Evolutionary conservation across 2,888 invertebrate genomes (phyloP).

Genomic region (Drosophila falleni): DNA sequence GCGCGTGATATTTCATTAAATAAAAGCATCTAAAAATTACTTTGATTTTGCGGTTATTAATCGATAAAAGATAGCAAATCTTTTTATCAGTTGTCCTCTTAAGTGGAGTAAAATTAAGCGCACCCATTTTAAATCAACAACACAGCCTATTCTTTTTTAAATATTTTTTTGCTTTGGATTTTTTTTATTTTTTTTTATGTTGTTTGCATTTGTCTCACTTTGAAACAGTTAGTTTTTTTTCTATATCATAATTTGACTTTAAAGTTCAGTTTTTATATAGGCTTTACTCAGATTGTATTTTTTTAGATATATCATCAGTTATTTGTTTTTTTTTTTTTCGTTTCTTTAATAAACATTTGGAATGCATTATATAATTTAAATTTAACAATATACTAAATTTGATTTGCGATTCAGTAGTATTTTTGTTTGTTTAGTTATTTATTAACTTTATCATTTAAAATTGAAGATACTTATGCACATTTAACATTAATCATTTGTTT

Average conservation of each 20-base stretch:
- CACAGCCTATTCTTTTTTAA: not conserved
- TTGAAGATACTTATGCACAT: constrained; percentile 75
- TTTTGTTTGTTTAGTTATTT: constrained; percentile 35
- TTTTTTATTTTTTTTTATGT: constrained; percentile 36
- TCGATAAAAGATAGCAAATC: not conserved
- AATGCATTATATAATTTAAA: constrained; percentile 73
- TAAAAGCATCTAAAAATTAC: not conserved
- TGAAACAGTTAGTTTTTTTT: constrained; percentile 46
- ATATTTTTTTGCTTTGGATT: constrained; percentile 26
- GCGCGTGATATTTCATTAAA: not conserved
- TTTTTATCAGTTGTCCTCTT: not conserved
- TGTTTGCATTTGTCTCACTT: constrained; percentile 46
- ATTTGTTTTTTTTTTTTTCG: constrained; percentile 37
- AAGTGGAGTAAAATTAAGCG: no score
- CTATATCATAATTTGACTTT: constrained; percentile 66
- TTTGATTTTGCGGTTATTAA: not conserved
- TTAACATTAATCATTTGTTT: constrained; percentile 65
- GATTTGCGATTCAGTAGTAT: constrained; percentile 56
- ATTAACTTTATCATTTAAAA: constrained; percentile 61
- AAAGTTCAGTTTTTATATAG: constrained; percentile 67
- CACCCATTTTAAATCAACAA: not conserved
- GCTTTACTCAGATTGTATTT: constrained; percentile 54
- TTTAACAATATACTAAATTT: constrained; percentile 64
- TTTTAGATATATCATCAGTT: constrained; percentile 38
- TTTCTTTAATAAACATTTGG: constrained; percentile 72